phyloP scores from a whole-genome alignment of 2,888 invertebrate species.

The Imbricaverruca yamaguchii region DNA sequence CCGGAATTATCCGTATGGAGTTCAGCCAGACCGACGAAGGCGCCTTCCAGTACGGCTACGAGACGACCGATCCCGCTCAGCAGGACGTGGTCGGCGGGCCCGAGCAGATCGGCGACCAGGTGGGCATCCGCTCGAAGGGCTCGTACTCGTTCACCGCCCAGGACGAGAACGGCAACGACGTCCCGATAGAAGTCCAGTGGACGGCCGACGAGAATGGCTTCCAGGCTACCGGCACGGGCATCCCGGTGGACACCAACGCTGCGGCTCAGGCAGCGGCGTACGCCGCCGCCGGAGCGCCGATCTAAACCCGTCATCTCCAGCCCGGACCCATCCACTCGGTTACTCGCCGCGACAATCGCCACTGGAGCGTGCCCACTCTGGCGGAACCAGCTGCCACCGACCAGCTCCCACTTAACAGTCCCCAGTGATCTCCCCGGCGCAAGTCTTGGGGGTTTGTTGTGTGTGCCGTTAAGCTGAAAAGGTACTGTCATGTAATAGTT shows the following conservation, averaged over 20 bases:
- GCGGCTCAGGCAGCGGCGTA: not conserved
- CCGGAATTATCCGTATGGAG: conserved; percentile 16
- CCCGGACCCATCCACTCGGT: no score
- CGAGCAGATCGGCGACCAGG: not conserved
- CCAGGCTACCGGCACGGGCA: not conserved
- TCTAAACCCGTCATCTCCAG: no score
- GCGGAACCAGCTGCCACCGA: no score
- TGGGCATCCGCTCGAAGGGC: not conserved
- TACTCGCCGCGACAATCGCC: no score
- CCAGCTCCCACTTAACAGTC: no score
- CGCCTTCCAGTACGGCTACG: conserved; percentile 30
- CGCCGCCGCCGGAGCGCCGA: not conserved
- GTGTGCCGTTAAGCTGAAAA: no score
- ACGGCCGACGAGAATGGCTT: not conserved
- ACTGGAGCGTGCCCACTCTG: no score
- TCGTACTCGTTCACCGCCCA: not conserved
- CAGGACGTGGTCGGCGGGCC: not conserved
- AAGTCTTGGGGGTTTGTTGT: no score
- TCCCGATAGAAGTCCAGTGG: not conserved
- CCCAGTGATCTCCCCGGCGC: no score
- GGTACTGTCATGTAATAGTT: no score
- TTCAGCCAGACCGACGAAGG: conserved; percentile 27
- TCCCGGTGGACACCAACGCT: not conserved
- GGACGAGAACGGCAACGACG: conserved; percentile 14
- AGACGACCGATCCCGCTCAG: conserved; percentile 15